Percentiles rank a stretch among this genome's conserved stretches.
phyloP scores from a whole-genome alignment of 2,113 vertebrate species.

The Cichladusa arquata region DNA sequence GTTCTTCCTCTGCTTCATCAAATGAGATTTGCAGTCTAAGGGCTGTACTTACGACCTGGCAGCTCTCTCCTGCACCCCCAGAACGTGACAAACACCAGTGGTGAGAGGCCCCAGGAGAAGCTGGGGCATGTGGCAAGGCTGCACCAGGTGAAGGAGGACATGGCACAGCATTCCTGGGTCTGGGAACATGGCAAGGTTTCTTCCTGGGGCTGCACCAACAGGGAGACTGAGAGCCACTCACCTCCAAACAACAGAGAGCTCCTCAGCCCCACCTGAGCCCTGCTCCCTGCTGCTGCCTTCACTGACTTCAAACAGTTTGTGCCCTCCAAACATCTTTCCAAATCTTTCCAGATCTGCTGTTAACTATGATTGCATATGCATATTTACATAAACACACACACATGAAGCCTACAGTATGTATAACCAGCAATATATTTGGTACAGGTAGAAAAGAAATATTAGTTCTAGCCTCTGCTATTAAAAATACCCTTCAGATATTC shows the following conservation, averaged over 20 bases:
- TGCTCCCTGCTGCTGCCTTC: background rate
- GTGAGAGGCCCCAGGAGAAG: background rate
- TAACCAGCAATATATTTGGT: background rate
- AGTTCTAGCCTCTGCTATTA: background rate
- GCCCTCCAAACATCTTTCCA: background rate
- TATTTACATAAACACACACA: background rate
- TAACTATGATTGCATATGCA: background rate
- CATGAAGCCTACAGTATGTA: rapidly evolving
- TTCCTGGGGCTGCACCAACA: too few species aligned
- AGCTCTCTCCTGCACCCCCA: background rate
- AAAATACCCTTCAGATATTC: background rate
- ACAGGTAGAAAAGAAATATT: background rate
- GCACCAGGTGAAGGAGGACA: rapidly evolving
- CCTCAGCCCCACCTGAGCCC: rapidly evolving
- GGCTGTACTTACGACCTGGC: rapidly evolving
- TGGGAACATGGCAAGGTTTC: background rate
- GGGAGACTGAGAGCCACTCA: background rate
- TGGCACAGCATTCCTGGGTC: rapidly evolving
- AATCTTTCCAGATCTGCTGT: background rate
- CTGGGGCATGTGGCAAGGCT: background rate
- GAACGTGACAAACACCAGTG: rapidly evolving
- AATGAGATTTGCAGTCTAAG: background rate
- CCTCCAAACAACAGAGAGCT: rapidly evolving
- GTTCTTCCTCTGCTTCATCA: background rate
- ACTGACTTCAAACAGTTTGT: too few species aligned